These are phyloP conservation scores for Pontoporia blainvillei DNA, from an alignment of 2,113 vertebrate species.

Conservation along the genomic window DNA sequence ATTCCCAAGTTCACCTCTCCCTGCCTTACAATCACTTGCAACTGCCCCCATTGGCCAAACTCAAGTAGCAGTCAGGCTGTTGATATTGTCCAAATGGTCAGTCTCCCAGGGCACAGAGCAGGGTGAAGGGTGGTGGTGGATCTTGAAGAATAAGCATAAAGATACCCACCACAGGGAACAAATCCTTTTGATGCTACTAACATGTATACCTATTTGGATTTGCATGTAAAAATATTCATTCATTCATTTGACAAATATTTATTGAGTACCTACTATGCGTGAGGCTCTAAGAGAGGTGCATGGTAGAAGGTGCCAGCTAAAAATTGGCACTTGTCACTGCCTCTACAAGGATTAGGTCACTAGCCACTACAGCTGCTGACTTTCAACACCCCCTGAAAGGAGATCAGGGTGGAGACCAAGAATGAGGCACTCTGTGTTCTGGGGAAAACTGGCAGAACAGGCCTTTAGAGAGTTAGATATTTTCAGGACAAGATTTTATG, in stretches of 20 bases:
- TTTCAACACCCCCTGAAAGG: background rate
- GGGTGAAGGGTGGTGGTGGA: background rate
- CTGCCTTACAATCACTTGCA: background rate
- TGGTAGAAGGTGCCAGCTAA: accelerated
- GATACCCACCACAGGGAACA: background rate
- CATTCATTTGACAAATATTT: background rate
- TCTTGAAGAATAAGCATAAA: background rate
- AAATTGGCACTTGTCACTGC: background rate
- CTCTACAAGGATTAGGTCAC: background rate
- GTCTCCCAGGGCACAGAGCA: background rate
- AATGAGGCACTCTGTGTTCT: background rate
- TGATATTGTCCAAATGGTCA: background rate
- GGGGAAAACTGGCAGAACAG: background rate
- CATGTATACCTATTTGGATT: background rate
- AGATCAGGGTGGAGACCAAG: background rate
- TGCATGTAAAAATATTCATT: background rate
- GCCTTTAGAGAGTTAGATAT: background rate
- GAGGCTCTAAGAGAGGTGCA: background rate
- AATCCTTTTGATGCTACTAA: background rate
- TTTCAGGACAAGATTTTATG: background rate
- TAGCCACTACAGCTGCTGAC: background rate
- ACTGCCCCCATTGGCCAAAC: background rate
- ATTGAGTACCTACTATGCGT: background rate
- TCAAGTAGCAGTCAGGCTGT: background rate
- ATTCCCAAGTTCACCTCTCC: background rate